Evolutionary conservation across 92 coral and sea anemone genomes (phyloP).

Genomic region (Diadumene lineata): DNA sequence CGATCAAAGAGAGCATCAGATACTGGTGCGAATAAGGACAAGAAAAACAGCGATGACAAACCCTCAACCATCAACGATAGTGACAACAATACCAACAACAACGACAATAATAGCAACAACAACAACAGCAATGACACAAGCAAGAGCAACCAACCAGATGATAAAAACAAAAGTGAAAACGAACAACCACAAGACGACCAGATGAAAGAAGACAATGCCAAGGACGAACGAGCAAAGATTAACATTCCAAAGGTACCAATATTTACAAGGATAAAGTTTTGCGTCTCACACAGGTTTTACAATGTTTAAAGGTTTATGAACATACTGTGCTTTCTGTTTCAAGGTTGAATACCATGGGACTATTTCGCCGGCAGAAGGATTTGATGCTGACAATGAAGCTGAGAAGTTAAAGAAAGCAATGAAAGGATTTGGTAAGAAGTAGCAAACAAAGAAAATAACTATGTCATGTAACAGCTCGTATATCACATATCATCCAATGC

Average conservation of each 20-base stretch:
- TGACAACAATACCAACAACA: neutral
- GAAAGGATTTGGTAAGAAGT: constrained; percentile 85
- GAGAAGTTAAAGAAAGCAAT: constrained; percentile 73
- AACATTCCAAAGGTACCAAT: constrained; percentile 40
- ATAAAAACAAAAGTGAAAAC: too few relatives aligned
- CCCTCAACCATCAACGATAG: neutral
- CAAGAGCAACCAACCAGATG: too few relatives aligned
- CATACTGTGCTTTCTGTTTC: neutral
- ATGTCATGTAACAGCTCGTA: neutral
- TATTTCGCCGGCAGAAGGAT: constrained; percentile 62
- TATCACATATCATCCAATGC: neutral
- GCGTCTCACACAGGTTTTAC: neutral
- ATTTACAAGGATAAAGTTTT: too few relatives aligned
- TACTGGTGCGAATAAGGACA: neutral
- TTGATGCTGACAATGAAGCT: constrained; percentile 67
- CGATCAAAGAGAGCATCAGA: neutral
- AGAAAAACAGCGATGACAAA: neutral
- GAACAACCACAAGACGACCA: neutral
- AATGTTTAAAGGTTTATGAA: neutral
- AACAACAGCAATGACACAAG: neutral
- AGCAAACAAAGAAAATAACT: neutral
- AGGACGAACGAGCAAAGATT: constrained; percentile 47
- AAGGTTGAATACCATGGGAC: constrained; percentile 72
- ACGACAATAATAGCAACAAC: too few relatives aligned
- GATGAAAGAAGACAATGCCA: constrained; percentile 4